These are phyloP conservation scores for Hyposmocoma kahamanoa DNA, from an alignment of 1,140 invertebrate species.

Conservation along the genomic window DNA sequence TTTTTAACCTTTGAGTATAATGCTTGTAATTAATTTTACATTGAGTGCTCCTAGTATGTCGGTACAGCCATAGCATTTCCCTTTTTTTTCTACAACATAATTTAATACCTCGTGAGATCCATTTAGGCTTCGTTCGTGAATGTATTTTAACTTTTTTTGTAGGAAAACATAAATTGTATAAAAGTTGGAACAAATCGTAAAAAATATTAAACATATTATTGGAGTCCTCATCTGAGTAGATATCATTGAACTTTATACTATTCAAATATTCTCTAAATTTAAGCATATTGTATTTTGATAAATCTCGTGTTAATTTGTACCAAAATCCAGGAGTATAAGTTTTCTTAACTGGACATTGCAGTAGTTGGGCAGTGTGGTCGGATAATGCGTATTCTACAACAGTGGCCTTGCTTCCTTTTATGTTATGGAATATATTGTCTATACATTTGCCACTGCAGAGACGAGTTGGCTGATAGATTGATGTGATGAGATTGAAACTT, in stretches of 20 bases:
- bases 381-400: slow-evolving; percentile 16
- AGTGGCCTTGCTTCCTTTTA: slow-evolving; percentile 3
- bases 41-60: background rate
- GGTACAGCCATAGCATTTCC: slow-evolving; percentile 1
- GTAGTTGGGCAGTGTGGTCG: slow-evolving; percentile 19
- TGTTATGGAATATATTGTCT: slow-evolving; percentile 16
- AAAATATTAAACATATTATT: background rate
- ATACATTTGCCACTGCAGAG: slow-evolving; percentile 15
- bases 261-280: background rate
- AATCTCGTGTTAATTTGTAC: slow-evolving; percentile 1
- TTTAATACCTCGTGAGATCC: slow-evolving; percentile 7
- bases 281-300: slow-evolving; percentile 6
- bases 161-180: slow-evolving; percentile 8
- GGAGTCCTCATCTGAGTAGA: background rate
- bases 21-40: background rate
- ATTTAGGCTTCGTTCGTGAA: background rate
- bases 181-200: background rate
- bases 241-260: background rate
- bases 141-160: background rate
- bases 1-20: background rate
- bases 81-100: background rate
- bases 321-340: slow-evolving; percentile 4
- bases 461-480: slow-evolving; percentile 15
- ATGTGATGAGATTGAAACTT: no score
- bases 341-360: slow-evolving; percentile 10